phyloP scores from a whole-genome alignment of 1,140 invertebrate genomes.

The Spodoptera litura region DNA sequence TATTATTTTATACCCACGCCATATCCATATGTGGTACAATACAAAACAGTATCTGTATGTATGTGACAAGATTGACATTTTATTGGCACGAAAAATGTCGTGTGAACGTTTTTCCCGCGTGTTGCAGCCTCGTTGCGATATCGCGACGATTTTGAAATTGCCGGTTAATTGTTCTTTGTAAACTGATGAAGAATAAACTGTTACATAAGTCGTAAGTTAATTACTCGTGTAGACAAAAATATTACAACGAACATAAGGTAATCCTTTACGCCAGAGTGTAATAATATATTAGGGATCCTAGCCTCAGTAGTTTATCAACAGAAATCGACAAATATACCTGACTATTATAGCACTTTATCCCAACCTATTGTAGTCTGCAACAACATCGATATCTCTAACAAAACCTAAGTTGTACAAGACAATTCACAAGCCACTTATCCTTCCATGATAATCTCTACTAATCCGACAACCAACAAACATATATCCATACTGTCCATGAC shows the following conservation, averaged over 20 bases:
- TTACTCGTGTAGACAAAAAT: too few relatives aligned
- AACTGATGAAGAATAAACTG: neutral
- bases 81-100: constrained; percentile 14
- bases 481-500: neutral
- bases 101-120: constrained; percentile 12
- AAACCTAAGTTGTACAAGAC: neutral
- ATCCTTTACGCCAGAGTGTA: too few relatives aligned
- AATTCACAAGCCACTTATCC: neutral
- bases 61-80: constrained; percentile 29
- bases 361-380: too few relatives aligned
- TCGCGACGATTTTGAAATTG: constrained; percentile 4
- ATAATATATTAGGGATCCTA: too few relatives aligned
- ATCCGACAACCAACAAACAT: neutral
- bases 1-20: constrained; percentile 23
- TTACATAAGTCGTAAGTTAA: too few relatives aligned
- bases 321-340: too few relatives aligned
- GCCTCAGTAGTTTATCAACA: too few relatives aligned
- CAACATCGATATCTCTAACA: too few relatives aligned
- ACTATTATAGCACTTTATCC: too few relatives aligned
- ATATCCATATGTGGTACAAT: constrained; percentile 11
- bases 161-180: constrained; percentile 16
- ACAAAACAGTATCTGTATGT: neutral
- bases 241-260: too few relatives aligned
- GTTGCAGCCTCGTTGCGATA: constrained; percentile 4
- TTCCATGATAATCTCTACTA: neutral